These are phyloP conservation scores for Pseudomyrmex pallidus DNA, from an alignment of 1,140 invertebrate genomes.

Conservation along the genomic window DNA sequence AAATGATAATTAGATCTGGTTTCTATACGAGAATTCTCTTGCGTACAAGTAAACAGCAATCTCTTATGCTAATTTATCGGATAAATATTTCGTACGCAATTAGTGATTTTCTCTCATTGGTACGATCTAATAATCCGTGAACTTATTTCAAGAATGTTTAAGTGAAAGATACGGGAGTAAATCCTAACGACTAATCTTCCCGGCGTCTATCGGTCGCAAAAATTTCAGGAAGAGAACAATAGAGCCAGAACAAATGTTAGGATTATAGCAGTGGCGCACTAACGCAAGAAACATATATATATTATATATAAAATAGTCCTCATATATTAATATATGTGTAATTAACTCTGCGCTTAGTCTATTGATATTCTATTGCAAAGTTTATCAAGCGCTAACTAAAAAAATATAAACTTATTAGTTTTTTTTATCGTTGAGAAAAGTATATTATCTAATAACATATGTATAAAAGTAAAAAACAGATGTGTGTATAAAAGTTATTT, in stretches of 20 bases:
- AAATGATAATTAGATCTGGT: not conserved
- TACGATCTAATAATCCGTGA: constrained; percentile 69
- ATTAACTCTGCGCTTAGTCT: not conserved
- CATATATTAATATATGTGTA: no score
- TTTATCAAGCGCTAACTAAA: no score
- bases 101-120: constrained; percentile 5
- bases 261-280: not conserved
- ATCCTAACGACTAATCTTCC: constrained; percentile 61
- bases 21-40: not conserved
- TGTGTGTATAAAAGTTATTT: no score
- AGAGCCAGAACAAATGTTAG: constrained; percentile 19
- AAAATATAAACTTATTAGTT: no score
- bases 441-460: no score
- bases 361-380: not conserved
- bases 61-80: constrained; percentile 57
- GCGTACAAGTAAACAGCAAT: constrained; percentile 6
- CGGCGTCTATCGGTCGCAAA: constrained; percentile 37
- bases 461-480: no score
- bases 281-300: not conserved
- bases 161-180: constrained; percentile 25
- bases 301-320: not conserved
- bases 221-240: constrained; percentile 41
- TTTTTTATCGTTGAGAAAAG: no score
- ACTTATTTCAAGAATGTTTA: constrained; percentile 75
- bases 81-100: constrained; percentile 52